phyloP scores from a whole-genome alignment of 1,140 invertebrate species.

The Gryllus bimaculatus region DNA sequence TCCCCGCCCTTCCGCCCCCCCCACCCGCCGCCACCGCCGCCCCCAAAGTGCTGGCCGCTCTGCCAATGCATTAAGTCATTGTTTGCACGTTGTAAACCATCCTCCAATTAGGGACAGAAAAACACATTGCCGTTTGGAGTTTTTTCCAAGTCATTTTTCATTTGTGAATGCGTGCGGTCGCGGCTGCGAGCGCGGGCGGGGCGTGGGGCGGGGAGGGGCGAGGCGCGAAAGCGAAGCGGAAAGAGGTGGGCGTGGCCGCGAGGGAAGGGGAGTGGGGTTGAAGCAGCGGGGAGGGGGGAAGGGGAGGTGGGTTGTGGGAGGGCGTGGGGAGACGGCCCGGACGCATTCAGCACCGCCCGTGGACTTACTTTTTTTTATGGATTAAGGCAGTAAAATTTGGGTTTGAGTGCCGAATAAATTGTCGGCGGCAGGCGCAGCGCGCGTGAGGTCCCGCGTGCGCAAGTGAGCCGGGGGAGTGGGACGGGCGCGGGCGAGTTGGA shows the following conservation, averaged over 20 bases:
- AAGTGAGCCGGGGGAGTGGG: no score
- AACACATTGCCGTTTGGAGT: neutral
- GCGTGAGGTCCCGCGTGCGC: neutral
- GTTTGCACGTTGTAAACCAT: neutral
- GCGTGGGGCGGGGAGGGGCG: no score
- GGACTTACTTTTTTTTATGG: neutral
- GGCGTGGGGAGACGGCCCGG: no score
- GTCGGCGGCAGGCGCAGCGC: neutral
- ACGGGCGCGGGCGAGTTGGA: neutral
- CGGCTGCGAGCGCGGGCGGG: neutral
- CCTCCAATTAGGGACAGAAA: neutral
- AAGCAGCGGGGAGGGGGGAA: no score
- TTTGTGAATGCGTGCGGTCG: neutral
- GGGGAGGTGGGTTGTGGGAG: no score
- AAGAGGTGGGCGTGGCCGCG: no score
- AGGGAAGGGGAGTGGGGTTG: no score
- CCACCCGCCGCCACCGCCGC: no score
- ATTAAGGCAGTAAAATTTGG: neutral
- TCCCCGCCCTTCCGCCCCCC: no score
- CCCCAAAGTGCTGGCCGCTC: no score
- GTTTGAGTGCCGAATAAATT: neutral
- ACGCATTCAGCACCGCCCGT: neutral
- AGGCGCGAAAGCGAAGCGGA: no score
- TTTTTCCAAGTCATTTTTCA: conserved; percentile 5
- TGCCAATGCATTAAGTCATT: neutral